Evolutionary conservation across 2,797 vertebrate species (phyloP).

Genomic region (Australoheros facetus): DNA sequence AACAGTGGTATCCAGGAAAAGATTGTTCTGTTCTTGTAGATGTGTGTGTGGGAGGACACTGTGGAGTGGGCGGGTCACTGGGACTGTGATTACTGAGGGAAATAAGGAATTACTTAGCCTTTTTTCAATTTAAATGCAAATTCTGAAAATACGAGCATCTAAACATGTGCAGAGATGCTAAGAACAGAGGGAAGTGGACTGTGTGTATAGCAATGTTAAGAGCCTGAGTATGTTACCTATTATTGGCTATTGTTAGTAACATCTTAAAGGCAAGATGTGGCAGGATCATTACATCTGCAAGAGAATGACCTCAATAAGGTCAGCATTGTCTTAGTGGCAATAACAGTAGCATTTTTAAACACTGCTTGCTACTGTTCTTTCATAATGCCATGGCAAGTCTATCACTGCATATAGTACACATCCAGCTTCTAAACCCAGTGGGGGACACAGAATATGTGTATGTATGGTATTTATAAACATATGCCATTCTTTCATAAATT

Average conservation of each 20-base stretch:
- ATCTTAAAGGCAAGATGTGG: constrained; percentile 35
- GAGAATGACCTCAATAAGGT: constrained; percentile 46
- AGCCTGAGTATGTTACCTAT: constrained; percentile 23
- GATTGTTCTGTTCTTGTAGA: constrained; percentile 66
- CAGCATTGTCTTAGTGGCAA: constrained; percentile 13
- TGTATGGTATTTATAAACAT: constrained; percentile 39
- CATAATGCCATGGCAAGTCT: constrained; percentile 25
- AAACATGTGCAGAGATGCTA: constrained; percentile 43
- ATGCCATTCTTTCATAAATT: constrained; percentile 51
- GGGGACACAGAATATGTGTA: constrained; percentile 15
- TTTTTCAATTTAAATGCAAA: constrained; percentile 82
- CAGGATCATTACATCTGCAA: constrained; percentile 40
- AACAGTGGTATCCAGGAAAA: constrained; percentile 66
- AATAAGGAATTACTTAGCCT: constrained; percentile 74
- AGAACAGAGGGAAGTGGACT: constrained; percentile 17
- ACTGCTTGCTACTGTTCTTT: constrained; percentile 23
- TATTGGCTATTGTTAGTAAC: constrained; percentile 44
- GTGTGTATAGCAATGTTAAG: constrained; percentile 28
- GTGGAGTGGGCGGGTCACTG: constrained; percentile 70
- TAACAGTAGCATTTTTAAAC: constrained; percentile 13
- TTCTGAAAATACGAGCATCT: constrained; percentile 70
- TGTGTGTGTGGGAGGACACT: constrained; percentile 70
- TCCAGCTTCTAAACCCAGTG: constrained; percentile 10
- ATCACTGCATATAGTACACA: not conserved
- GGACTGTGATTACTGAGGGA: constrained; percentile 70